A percentile compares a stretch with the other conserved stretches of the same genome.
Conservation (phyloP, 2,113 vertebrate genomes). For the Hystrix cristata region DNA sequence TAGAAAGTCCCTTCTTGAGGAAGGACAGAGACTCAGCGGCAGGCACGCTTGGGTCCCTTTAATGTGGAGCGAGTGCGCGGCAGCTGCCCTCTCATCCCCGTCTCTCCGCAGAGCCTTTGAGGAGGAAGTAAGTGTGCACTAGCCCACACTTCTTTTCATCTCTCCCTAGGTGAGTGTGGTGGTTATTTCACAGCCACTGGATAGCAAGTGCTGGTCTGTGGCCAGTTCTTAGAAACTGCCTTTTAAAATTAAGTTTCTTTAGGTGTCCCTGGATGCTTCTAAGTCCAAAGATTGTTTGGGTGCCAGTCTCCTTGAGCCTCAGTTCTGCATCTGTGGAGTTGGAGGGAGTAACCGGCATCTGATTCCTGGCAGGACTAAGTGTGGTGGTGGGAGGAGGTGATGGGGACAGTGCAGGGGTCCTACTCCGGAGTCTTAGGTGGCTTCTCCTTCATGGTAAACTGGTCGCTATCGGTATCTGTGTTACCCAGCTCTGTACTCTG, state of each 20-base stretch:
- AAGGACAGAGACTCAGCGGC: neutral
- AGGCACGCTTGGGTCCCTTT: neutral
- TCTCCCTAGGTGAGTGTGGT: neutral
- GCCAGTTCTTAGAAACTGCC: neutral
- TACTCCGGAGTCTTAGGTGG: neutral
- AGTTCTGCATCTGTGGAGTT: neutral
- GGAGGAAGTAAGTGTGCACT: rapidly evolving
- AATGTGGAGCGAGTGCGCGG: rapidly evolving
- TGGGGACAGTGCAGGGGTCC: neutral
- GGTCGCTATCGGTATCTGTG: too few relatives aligned
- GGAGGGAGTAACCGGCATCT: neutral
- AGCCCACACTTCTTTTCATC: too few relatives aligned
- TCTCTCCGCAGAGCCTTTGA: neutral
- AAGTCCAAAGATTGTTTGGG: neutral
- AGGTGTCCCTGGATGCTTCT: neutral
- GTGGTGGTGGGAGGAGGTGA: rapidly evolving
- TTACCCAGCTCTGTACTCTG: rapidly evolving
- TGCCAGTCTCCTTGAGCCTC: neutral
- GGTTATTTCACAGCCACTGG: neutral
- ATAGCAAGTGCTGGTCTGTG: neutral
- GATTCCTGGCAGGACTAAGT: neutral
- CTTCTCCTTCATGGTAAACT: neutral
- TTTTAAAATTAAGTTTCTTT: neutral
- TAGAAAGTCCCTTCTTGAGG: neutral
- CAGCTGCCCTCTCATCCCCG: too few relatives aligned